Percentiles rank a stretch among this genome's conserved stretches.
Evolutionary conservation across 2,888 invertebrate species (phyloP).

Genomic region (Hypsopygia costalis): DNA sequence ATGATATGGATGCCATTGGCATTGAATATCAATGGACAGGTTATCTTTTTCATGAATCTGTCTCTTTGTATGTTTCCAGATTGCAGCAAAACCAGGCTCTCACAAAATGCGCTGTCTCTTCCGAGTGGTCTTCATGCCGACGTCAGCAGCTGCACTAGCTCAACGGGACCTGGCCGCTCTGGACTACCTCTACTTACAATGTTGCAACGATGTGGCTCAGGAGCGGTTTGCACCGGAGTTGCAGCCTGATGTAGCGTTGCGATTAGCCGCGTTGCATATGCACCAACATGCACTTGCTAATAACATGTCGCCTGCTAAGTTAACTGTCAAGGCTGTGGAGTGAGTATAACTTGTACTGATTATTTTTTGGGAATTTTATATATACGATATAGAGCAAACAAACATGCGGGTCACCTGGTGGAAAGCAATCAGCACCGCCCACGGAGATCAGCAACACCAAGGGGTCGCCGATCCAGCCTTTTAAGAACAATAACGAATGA

Average conservation of each 20-base stretch:
- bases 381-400: too few relatives aligned
- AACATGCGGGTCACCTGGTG: too few relatives aligned
- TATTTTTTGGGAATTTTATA: too few relatives aligned
- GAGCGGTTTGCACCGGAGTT: conserved; percentile 95
- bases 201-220: conserved; percentile 96
- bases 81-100: conserved; percentile 93
- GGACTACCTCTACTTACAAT: conserved; percentile 94
- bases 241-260: conserved; percentile 89
- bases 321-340: conserved; percentile 93
- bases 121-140: conserved; percentile 93
- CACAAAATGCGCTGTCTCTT: conserved; percentile 94
- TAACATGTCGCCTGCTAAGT: conserved; percentile 87
- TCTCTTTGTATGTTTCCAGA: conserved; percentile 73
- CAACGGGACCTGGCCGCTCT: conserved; percentile 91
- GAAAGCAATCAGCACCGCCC: too few relatives aligned
- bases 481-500: too few relatives aligned
- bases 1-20: too few relatives aligned
- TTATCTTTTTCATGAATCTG: too few relatives aligned
- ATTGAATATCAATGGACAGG: too few relatives aligned
- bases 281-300: conserved; percentile 93
- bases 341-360: conserved; percentile 82
- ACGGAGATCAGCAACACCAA: too few relatives aligned
- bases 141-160: conserved; percentile 90
- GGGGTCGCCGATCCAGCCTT: too few relatives aligned
- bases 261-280: conserved; percentile 93